Base-by-base conservation (phyloP, 2,888 invertebrate species). In the Oligia fasciuncula region DNA sequence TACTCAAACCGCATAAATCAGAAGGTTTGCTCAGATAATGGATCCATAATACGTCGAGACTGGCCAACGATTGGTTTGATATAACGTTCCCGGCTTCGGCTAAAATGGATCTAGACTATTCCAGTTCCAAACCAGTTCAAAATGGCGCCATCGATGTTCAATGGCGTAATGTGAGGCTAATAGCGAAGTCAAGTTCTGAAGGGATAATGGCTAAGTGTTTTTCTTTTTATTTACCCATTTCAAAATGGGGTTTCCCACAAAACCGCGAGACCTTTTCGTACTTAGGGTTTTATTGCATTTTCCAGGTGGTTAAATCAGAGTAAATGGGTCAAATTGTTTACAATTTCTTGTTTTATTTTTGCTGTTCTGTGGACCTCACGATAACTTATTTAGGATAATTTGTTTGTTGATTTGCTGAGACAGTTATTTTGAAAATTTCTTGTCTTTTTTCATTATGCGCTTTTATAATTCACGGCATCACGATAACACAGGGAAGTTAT, bases 1-100 rank as follows among this genome's bases (percentile, higher is more conserved):
- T 5, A 84, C 65, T 80, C 9, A 54, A 72, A 51, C 51, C 57
- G 67, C 14, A 73, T 73, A 76, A 46, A 70, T 81, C 51, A 80
- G 65, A 54, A 69, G 46, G 76, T 88, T 83, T 84, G 73, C 77
- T 57, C 14, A 79, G 82, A 81, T 85, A 88, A 88, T 87, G 84
- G 87, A 84, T 80, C 80, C 72, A 70, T 81, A 87, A 81, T 82
- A 73, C 74, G 65, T 66, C 17, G 51, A 82, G 79, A 82, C 77
- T 76, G 72, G 63, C 60, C 62, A 14, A 3, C 67, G 63, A 81
- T 87, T 79, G 79, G 75, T 79, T 73, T 81, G 84, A 76, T 79
- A 73, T 75, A 79, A 71, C 73, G 69, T 76, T 76, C 73, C 46
- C 71, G 35, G 79, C 73, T 70, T 68, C 51, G n/a, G 43, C 66